Evolutionary conservation across 2,888 invertebrate genomes (phyloP).

Genomic region (Amphipoea lucens): DNA sequence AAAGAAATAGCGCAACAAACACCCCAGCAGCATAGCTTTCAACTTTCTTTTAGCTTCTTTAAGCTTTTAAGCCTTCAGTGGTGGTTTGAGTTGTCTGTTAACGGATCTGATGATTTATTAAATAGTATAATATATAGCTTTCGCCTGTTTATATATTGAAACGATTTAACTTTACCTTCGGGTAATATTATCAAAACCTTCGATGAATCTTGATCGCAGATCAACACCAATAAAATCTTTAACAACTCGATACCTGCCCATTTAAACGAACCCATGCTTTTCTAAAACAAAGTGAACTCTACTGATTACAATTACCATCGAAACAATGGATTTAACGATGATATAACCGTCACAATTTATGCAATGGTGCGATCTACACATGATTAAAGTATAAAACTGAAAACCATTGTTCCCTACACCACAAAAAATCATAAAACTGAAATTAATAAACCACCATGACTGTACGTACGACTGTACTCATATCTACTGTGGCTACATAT

Average conservation of each 20-base stretch:
- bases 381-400: slow-evolving; percentile 3
- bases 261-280: neutral
- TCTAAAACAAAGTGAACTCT: neutral
- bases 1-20: neutral
- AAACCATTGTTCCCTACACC: slow-evolving; percentile 13
- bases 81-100: neutral
- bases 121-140: too few relatives aligned
- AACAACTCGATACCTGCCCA: neutral
- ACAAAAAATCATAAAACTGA: slow-evolving; percentile 2
- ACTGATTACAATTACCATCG: neutral
- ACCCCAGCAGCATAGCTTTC: neutral
- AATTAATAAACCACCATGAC: slow-evolving; percentile 15
- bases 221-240: neutral
- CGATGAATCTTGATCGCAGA: neutral
- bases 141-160: too few relatives aligned
- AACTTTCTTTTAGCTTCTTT: neutral
- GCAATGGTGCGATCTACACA: slow-evolving; percentile 10
- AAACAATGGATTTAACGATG: slow-evolving; percentile 14
- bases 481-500: neutral
- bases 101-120: neutral
- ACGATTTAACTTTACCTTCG: neutral
- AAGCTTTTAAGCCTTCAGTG: neutral
- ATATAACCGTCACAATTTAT: slow-evolving; percentile 2
- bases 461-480: neutral
- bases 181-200: neutral